phyloP scores from a whole-genome alignment of 2,888 invertebrate species.

The Heliconius erato region DNA sequence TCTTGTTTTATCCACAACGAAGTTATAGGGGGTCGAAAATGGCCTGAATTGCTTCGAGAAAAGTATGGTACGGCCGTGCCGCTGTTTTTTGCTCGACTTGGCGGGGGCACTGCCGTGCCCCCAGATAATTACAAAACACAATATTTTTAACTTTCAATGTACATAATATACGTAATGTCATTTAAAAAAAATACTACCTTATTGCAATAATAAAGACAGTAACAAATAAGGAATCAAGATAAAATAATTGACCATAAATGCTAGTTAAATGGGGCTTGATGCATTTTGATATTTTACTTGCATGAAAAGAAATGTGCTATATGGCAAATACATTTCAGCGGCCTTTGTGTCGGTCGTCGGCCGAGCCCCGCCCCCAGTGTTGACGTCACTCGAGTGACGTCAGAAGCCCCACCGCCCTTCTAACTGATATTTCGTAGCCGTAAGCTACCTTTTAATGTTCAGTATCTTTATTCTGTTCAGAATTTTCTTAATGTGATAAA shows the following conservation, averaged over 20 bases:
- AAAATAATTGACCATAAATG: not conserved
- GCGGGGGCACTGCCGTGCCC: too few species aligned
- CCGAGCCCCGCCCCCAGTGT: constrained; percentile 63
- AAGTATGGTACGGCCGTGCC: too few species aligned
- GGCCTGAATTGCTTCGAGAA: too few species aligned
- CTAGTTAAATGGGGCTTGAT: not conserved
- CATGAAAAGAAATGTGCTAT: constrained; percentile 22
- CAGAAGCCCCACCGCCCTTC: constrained; percentile 64
- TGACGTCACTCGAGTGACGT: constrained; percentile 82
- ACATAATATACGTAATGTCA: not conserved
- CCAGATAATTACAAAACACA: not conserved
- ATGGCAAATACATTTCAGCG: constrained; percentile 29
- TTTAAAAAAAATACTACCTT: too few species aligned
- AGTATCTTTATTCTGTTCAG: constrained; percentile 36
- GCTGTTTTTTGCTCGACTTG: too few species aligned
- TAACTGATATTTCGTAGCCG: constrained; percentile 60
- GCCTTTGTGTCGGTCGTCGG: constrained; percentile 49
- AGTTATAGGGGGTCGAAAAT: too few species aligned
- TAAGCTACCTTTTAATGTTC: constrained; percentile 45
- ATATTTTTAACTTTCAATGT: not conserved
- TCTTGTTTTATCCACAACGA: too few species aligned
- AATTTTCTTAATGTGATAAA: constrained; percentile 34
- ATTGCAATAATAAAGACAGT: not conserved
- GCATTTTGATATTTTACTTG: not conserved
- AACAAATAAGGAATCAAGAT: not conserved